phyloP scores from a whole-genome alignment of 2,888 invertebrate species.

The Phengaris alcon region DNA sequence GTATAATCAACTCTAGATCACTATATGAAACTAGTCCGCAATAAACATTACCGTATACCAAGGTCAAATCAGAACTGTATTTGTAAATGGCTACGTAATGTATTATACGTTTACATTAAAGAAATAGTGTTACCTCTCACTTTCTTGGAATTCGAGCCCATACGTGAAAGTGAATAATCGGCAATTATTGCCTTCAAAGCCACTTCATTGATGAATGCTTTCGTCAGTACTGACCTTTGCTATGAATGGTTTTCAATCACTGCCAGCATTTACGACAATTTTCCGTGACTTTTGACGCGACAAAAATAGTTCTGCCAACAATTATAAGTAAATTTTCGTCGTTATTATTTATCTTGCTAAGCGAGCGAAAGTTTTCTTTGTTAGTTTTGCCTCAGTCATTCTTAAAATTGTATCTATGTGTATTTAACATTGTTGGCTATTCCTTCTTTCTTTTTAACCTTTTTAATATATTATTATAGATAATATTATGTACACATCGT shows the following conservation, averaged over 20 bases:
- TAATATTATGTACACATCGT: too few species aligned
- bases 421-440: too few species aligned
- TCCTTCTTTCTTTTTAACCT: too few species aligned
- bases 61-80: slow-evolving; percentile 7
- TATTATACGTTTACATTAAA: slow-evolving; percentile 58
- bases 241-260: slow-evolving; percentile 6
- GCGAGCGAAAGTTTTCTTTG: not conserved
- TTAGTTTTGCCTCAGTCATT: not conserved
- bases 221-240: slow-evolving; percentile 12
- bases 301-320: not conserved
- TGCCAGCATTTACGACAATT: not conserved
- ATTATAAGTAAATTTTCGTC: not conserved
- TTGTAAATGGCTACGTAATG: slow-evolving; percentile 47
- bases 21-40: not conserved
- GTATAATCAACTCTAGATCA: not conserved
- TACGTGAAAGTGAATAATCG: slow-evolving; percentile 68
- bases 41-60: slow-evolving; percentile 10
- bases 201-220: slow-evolving; percentile 42
- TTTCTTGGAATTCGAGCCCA: slow-evolving; percentile 61
- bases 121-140: slow-evolving; percentile 71
- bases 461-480: too few species aligned
- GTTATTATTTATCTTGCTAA: not conserved
- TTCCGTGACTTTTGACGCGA: not conserved
- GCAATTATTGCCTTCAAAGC: slow-evolving; percentile 43
- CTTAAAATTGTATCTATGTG: too few species aligned